These are phyloP conservation scores for Yponomeuta sedellus DNA, from an alignment of 2,888 invertebrate species.

Conservation along the genomic window DNA sequence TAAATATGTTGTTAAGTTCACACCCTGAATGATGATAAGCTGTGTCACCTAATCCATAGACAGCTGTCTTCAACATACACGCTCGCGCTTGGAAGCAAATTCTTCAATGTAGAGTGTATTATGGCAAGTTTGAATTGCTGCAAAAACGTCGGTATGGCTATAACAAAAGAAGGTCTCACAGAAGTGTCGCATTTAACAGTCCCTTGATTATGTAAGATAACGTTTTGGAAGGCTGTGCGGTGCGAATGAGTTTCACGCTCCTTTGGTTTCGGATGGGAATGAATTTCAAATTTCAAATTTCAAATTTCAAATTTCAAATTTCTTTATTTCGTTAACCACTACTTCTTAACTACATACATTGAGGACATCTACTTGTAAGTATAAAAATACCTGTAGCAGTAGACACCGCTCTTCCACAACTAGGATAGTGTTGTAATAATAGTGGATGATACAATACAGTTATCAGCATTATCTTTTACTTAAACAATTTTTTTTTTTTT, in stretches of 20 bases:
- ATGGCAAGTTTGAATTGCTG: background rate
- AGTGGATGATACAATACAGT: too few relatives aligned
- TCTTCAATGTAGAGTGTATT: background rate
- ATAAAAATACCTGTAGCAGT: too few relatives aligned
- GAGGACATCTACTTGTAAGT: too few relatives aligned
- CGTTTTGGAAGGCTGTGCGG: conserved; percentile 38
- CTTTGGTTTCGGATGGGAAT: conserved; percentile 36
- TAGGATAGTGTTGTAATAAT: too few relatives aligned
- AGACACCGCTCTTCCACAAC: too few relatives aligned
- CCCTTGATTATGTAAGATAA: conserved; percentile 33
- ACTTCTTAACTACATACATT: too few relatives aligned
- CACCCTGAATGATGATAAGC: background rate
- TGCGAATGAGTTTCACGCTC: conserved; percentile 39
- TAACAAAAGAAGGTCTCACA: conserved; percentile 33
- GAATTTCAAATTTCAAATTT: too few relatives aligned
- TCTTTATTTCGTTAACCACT: too few relatives aligned
- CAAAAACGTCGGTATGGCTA: conserved; percentile 32
- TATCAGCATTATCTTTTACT: too few relatives aligned
- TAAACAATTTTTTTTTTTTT: too few relatives aligned
- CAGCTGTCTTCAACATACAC: background rate
- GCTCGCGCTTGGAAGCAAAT: background rate
- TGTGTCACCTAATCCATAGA: background rate
- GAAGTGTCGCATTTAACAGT: conserved; percentile 54
- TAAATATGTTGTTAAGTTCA: conserved; percentile 44
- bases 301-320: too few relatives aligned